A percentile compares a stretch with the other conserved stretches of the same genome.
Conservation (phyloP, 2,797 vertebrate species). For the Glyptemys insculpta region DNA sequence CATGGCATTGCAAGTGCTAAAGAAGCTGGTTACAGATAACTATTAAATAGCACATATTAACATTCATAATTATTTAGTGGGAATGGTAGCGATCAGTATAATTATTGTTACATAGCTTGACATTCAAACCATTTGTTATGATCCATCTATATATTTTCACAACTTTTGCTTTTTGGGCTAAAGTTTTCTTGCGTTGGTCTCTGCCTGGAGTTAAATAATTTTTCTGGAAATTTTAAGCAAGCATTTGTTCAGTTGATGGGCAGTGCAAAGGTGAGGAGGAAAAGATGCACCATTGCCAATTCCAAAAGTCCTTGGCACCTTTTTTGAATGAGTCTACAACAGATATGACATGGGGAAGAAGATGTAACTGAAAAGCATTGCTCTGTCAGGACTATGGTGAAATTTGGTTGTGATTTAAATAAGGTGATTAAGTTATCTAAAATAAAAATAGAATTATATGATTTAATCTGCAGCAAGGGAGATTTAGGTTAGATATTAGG, state of each 20-base stretch:
- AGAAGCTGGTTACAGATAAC: not conserved
- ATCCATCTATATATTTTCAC: not conserved
- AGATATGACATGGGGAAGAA: conserved; percentile 9
- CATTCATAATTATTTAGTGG: not conserved
- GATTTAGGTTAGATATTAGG: too few relatives aligned
- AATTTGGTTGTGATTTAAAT: not conserved
- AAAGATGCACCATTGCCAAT: not conserved
- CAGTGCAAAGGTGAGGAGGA: not conserved
- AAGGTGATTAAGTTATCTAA: not conserved
- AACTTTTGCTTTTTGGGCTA: too few relatives aligned
- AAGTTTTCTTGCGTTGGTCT: not conserved
- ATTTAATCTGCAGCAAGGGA: too few relatives aligned
- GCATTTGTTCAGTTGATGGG: conserved; percentile 41
- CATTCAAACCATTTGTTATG: conserved; percentile 38
- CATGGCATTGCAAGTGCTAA: not conserved
- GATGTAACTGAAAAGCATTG: not conserved
- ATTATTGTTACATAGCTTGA: conserved; percentile 31
- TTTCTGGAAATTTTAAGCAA: conserved; percentile 39
- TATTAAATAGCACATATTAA: not conserved
- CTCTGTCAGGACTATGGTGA: not conserved
- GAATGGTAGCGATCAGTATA: not conserved
- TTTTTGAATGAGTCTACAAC: not conserved
- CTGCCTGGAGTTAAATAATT: conserved; percentile 21
- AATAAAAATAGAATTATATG: too few relatives aligned
- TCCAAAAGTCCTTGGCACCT: conserved; percentile 11